Evolutionary conservation across 2,113 vertebrate genomes (phyloP).

Genomic region (Alouatta palliata): DNA sequence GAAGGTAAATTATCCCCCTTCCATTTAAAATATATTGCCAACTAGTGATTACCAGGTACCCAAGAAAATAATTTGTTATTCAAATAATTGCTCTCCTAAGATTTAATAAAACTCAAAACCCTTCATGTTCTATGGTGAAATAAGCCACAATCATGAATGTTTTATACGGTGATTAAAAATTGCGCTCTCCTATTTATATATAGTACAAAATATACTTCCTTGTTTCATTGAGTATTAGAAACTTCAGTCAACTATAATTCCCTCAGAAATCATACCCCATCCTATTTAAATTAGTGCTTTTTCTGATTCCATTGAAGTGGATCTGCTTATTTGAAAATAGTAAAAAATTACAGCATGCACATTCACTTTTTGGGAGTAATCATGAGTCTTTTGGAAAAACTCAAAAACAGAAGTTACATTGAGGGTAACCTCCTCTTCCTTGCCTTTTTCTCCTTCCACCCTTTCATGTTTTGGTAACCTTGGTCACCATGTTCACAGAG

Average conservation of each 20-base stretch:
- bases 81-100: not conserved
- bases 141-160: not conserved
- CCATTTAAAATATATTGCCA: conserved; percentile 37
- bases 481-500: not conserved
- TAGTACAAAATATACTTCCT: not conserved
- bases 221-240: not conserved
- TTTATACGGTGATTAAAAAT: not conserved
- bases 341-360: not conserved
- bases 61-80: not conserved
- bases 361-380: not conserved
- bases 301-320: not conserved
- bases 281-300: not conserved
- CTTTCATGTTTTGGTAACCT: not conserved
- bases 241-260: not conserved
- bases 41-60: not conserved
- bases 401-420: not conserved
- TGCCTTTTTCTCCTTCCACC: not conserved
- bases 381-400: not conserved
- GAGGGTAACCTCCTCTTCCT: not conserved
- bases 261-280: not conserved
- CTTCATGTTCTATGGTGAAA: not conserved
- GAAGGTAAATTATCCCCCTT: conserved; percentile 55
- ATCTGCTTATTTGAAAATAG: not conserved
- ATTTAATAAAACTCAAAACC: conserved; percentile 31
- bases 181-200: conserved; percentile 38